Percentiles rank a stretch among this genome's conserved stretches.
These are phyloP conservation scores for Cryptomyrus ogoouensis DNA, from an alignment of 2,113 vertebrate species.

Conservation along the genomic window DNA sequence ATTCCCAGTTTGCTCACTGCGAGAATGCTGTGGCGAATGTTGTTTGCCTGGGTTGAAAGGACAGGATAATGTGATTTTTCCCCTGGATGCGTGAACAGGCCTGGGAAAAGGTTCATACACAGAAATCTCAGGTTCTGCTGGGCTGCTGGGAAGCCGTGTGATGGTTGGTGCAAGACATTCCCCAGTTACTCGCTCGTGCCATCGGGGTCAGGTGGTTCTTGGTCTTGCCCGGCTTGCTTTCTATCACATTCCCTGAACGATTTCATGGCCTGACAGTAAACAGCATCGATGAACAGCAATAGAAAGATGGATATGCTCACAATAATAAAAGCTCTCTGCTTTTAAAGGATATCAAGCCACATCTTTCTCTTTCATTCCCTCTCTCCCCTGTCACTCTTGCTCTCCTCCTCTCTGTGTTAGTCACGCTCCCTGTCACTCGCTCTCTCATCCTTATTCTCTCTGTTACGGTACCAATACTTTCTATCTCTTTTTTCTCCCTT, in stretches of 20 bases:
- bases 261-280: background rate
- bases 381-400: background rate
- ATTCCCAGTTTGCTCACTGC: background rate
- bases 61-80: background rate
- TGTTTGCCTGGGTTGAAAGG: background rate
- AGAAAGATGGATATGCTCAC: background rate
- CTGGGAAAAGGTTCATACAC: background rate
- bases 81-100: background rate
- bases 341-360: background rate
- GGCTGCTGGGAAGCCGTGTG: background rate
- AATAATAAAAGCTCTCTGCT: background rate
- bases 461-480: background rate
- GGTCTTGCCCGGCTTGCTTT: background rate
- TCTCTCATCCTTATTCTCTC: slow-evolving; percentile 17
- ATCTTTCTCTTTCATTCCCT: background rate
- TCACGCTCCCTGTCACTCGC: slow-evolving; percentile 14
- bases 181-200: background rate
- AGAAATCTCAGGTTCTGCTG: background rate
- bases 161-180: background rate
- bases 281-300: background rate
- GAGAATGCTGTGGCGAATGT: background rate
- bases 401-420: background rate
- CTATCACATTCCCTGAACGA: background rate
- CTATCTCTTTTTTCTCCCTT: background rate
- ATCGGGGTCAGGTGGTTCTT: background rate